Evolutionary conservation across 2,888 invertebrate species (phyloP), one percentile per base, ranked within the genome.

Genomic region (Phaedon cochleariae): DNA sequence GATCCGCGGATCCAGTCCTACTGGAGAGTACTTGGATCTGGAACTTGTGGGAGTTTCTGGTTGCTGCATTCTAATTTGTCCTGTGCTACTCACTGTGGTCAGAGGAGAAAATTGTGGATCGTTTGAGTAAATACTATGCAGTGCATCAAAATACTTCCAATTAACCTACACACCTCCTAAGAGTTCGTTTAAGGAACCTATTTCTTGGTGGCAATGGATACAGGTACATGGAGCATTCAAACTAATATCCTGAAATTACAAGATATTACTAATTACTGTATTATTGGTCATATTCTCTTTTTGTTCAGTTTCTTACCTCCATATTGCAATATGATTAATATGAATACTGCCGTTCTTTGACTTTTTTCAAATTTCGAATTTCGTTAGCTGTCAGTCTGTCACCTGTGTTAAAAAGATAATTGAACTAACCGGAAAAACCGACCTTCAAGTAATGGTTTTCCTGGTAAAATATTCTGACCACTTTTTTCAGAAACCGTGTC

Each of bases 91-190:
- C 46, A 46, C 46, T 15, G 46, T 46, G 17, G 15, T 46, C 17
- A 46, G 17, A 15, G 46, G 46, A 46, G 46, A 41, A 17, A 41
- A 41, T 52, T 21, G 52, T 20, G 52, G 53, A 53, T 53, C 53
- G n/a, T 53, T 26, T n/a, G 10, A 53, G 29, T 53, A 53, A 7
- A 53, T 53, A 17, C 17, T 17, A 53, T 26, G 29, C 18, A 53
- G 31, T 29, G 12, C 29, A 29, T 53, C 29, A 29, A 29, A 53
- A 53, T 29, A 53, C 18, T 15, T 53, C 34, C 54, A 54, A 54
- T 34, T 20, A 9, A n/a, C 26, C 3, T 10, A 5, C 9, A 10
- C 41, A 41, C 41, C 41, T 41, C 41, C 41, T 41, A 15, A 41
- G 17, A 41, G 41, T 41, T 41, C 41, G 17, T 41, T 41, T 17